Percentiles rank a stretch among this genome's conserved stretches.
Evolutionary conservation across 1,140 invertebrate species (phyloP).

Genomic region (Musca domestica): DNA sequence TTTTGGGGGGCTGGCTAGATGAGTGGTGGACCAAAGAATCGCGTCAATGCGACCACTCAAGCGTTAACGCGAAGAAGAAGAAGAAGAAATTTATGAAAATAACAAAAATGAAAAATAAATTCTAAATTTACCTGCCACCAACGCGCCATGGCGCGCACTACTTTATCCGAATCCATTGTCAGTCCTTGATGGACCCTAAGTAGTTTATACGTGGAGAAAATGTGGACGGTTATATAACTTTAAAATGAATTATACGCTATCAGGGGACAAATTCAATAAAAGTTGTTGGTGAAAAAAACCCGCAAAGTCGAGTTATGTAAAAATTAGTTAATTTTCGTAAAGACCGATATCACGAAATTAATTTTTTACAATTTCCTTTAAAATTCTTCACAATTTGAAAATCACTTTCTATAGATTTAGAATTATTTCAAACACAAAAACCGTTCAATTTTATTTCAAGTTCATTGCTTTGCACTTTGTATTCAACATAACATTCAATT

Average conservation of each 20-base stretch:
- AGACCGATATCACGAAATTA: no score
- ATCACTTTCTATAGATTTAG: no score
- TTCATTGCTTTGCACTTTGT: neutral
- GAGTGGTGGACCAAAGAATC: neutral
- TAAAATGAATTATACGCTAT: neutral
- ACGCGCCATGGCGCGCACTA: constrained; percentile 51
- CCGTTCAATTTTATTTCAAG: neutral
- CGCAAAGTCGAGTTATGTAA: neutral
- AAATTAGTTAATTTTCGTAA: neutral
- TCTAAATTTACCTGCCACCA: constrained; percentile 51
- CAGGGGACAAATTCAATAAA: neutral
- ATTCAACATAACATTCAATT: neutral
- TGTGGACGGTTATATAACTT: neutral
- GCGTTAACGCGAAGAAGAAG: neutral
- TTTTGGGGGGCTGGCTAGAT: neutral
- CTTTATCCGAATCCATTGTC: constrained; percentile 52
- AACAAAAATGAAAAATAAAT: neutral
- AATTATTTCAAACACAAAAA: neutral
- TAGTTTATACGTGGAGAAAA: neutral
- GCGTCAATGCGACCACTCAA: neutral
- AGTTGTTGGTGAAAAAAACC: neutral
- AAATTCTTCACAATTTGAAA: neutral
- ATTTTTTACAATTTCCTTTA: neutral
- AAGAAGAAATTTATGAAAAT: constrained; percentile 1
- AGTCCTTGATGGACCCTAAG: neutral